A percentile compares a stretch with the other conserved stretches of the same genome.
Conservation (phyloP, 2,888 invertebrate species). For the Hoplodrina ambigua region DNA sequence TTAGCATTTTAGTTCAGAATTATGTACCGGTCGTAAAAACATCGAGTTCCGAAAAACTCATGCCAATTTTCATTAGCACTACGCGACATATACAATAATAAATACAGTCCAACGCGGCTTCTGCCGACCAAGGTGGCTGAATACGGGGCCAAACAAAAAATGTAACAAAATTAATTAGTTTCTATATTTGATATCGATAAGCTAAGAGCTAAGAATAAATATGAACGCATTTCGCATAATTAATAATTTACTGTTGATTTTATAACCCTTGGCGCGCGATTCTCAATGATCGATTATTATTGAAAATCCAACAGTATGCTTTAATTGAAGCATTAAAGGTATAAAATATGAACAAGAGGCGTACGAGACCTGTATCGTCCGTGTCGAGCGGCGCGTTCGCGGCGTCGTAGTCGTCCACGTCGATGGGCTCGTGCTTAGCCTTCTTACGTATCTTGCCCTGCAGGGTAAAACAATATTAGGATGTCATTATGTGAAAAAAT, state of each 20-base stretch:
- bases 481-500: not conserved
- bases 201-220: too few relatives aligned
- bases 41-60: not conserved
- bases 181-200: too few relatives aligned
- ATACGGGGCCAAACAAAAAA: too few relatives aligned
- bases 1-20: not conserved
- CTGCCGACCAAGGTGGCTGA: too few relatives aligned
- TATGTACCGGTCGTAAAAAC: not conserved
- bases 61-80: too few relatives aligned
- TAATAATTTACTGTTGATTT: too few relatives aligned
- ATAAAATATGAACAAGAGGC: not conserved
- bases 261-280: too few relatives aligned
- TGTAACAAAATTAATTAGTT: too few relatives aligned
- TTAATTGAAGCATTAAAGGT: not conserved
- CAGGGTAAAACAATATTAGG: not conserved
- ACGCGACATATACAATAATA: too few relatives aligned
- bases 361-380: conserved; percentile 91
- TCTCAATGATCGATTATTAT: not conserved
- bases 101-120: too few relatives aligned
- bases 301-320: not conserved
- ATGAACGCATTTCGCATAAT: too few relatives aligned
- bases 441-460: conserved; percentile 86
- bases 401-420: conserved; percentile 86
- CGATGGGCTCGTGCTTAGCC: conserved; percentile 87
- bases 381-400: conserved; percentile 87